Conservation (phyloP, 1,140 invertebrate species). For the Hyposmocoma kahamanoa region DNA sequence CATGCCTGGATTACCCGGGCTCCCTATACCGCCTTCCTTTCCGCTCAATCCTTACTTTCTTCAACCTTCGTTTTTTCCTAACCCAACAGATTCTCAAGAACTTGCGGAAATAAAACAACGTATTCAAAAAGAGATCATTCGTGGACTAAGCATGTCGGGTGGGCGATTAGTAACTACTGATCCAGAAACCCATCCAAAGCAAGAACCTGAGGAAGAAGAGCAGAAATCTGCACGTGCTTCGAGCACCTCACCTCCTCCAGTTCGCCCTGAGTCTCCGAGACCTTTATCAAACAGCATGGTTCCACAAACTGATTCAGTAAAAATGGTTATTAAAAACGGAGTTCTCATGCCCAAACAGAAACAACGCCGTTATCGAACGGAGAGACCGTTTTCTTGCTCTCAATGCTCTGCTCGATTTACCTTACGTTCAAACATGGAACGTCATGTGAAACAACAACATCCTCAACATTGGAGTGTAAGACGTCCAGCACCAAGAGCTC, state of each 20-base stretch:
- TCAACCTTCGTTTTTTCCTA: constrained; percentile 75
- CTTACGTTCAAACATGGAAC: constrained; percentile 92
- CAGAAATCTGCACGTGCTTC: constrained; percentile 43
- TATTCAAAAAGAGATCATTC: constrained; percentile 78
- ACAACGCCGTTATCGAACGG: constrained; percentile 91
- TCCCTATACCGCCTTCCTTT: constrained; percentile 74
- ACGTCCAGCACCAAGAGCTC: constrained; percentile 73
- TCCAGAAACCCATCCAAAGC: constrained; percentile 51
- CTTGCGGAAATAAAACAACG: constrained; percentile 77
- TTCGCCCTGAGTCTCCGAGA: constrained; percentile 54
- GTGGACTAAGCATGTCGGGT: constrained; percentile 79
- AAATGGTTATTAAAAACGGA: constrained; percentile 93
- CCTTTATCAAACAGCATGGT: constrained; percentile 40
- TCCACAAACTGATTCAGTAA: constrained; percentile 78
- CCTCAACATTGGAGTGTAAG: constrained; percentile 89
- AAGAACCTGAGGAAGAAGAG: constrained; percentile 62
- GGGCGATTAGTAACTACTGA: constrained; percentile 78
- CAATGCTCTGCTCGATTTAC: constrained; percentile 93
- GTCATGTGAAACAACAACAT: constrained; percentile 95
- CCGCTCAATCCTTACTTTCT: constrained; percentile 75
- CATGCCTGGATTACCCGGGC: constrained; percentile 62
- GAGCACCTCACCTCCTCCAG: constrained; percentile 43
- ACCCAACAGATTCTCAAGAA: constrained; percentile 75
- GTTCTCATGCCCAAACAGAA: constrained; percentile 93
- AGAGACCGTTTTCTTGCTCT: constrained; percentile 91